These are phyloP conservation scores for Xenopus petersii DNA, from an alignment of 2,797 vertebrate genomes.

Conservation along the genomic window DNA sequence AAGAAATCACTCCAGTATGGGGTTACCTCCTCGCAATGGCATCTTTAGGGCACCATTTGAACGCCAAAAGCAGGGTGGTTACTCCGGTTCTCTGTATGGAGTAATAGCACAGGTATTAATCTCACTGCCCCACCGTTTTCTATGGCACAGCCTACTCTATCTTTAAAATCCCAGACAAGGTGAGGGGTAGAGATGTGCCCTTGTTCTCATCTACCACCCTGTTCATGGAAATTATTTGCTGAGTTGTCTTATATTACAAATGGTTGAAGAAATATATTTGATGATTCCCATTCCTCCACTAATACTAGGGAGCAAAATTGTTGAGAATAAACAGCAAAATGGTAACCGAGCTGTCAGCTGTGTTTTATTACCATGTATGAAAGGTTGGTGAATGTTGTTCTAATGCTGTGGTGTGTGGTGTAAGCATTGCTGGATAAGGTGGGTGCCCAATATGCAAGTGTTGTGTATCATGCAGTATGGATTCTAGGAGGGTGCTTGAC, in stretches of 20 bases:
- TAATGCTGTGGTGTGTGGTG: too few relatives aligned
- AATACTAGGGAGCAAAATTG: conserved; percentile 37
- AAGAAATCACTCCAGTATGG: conserved; percentile 39
- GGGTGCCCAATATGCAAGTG: too few relatives aligned
- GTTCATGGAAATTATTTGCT: conserved; percentile 39
- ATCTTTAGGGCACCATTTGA: conserved; percentile 11
- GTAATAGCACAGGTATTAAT: too few relatives aligned
- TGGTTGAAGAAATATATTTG: conserved; percentile 31
- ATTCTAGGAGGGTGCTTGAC: too few relatives aligned
- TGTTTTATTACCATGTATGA: not conserved
- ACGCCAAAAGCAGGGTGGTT: not conserved
- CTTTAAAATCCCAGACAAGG: conserved; percentile 4
- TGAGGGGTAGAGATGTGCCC: conserved; percentile 1
- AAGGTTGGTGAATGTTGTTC: not conserved
- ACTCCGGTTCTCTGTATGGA: not conserved
- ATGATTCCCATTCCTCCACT: conserved; percentile 14
- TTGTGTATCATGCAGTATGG: too few relatives aligned
- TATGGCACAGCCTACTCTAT: not conserved
- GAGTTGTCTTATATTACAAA: conserved; percentile 47
- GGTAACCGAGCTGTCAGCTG: conserved; percentile 41
- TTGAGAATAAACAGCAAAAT: conserved; percentile 50
- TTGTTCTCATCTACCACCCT: not conserved
- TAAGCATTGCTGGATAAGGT: too few relatives aligned
- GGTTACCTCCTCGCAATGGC: conserved; percentile 28
- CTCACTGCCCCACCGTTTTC: too few relatives aligned